phyloP scores from a whole-genome alignment of 2,888 invertebrate species.

The Nasonovia ribisnigri region DNA sequence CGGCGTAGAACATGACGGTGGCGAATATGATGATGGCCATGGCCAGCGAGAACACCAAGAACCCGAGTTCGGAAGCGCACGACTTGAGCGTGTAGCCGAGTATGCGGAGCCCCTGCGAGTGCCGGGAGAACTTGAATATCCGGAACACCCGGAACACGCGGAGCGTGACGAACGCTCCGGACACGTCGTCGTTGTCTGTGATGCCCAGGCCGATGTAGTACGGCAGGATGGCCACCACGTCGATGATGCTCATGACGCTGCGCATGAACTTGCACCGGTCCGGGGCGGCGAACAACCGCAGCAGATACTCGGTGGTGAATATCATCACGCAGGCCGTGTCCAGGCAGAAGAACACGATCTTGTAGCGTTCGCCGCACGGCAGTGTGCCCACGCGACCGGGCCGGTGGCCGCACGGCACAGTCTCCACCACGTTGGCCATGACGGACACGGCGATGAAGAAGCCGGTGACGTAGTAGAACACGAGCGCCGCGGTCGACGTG shows the following conservation, averaged over 20 bases:
- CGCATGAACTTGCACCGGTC: constrained; percentile 97
- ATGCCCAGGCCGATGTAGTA: constrained; percentile 99
- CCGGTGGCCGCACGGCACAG: constrained; percentile 91
- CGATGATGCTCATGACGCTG: constrained; percentile 99
- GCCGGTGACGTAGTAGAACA: constrained; percentile 99
- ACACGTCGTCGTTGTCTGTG: constrained; percentile 98
- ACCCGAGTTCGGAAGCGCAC: constrained; percentile 98
- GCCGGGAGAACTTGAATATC: constrained; percentile 99
- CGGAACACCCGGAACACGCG: constrained; percentile 99
- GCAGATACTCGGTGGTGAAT: constrained; percentile 97
- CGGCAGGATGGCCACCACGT: constrained; percentile 98
- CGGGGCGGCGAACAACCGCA: constrained; percentile 97
- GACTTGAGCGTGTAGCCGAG: constrained; percentile 99
- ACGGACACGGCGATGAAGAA: constrained; percentile 99
- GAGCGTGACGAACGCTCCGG: constrained; percentile 98
- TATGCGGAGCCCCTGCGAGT: constrained; percentile 98
- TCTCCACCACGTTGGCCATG: constrained; percentile 99
- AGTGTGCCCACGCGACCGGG: constrained; percentile 88
- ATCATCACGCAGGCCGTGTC: constrained; percentile 99
- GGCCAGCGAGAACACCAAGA: constrained; percentile 98
- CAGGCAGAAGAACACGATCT: constrained; percentile 98
- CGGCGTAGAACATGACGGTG: constrained; percentile 99
- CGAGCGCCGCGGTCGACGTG: constrained; percentile 97
- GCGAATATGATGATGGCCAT: constrained; percentile 99
- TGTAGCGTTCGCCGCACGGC: constrained; percentile 97